phyloP scores from a whole-genome alignment of 2,797 vertebrate species.

The Enteromius trimaculatus region DNA sequence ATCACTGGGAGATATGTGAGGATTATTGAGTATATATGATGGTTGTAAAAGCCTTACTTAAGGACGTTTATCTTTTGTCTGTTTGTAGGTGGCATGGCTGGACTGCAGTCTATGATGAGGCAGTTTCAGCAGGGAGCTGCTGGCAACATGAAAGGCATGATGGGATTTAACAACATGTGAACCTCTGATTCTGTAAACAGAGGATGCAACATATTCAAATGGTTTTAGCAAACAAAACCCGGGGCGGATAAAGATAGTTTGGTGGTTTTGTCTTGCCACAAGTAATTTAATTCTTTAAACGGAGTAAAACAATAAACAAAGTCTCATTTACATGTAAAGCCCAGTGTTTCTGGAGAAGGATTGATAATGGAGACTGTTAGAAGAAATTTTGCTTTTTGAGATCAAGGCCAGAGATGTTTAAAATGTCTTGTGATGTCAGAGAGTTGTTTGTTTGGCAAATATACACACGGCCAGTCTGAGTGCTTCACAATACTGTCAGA shows the following conservation, averaged over 20 bases:
- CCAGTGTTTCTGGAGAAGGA: slow-evolving; percentile 37
- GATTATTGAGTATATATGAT: not conserved
- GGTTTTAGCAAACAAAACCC: slow-evolving; percentile 45
- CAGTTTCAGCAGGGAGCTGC: slow-evolving; percentile 98
- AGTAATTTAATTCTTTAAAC: slow-evolving; percentile 62
- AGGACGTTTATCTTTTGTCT: not conserved
- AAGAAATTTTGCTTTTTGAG: slow-evolving; percentile 31
- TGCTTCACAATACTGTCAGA: slow-evolving; percentile 30
- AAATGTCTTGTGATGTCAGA: slow-evolving; percentile 27
- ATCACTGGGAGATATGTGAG: not conserved
- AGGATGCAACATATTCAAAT: slow-evolving; percentile 40
- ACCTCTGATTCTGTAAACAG: slow-evolving; percentile 76
- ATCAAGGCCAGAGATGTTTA: slow-evolving; percentile 28
- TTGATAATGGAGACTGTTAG: slow-evolving; percentile 35
- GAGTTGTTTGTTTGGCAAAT: not conserved
- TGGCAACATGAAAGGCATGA: slow-evolving; percentile 99
- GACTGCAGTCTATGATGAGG: slow-evolving; percentile 99
- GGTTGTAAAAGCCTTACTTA: not conserved
- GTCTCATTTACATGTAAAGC: slow-evolving; percentile 57
- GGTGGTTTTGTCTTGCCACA: slow-evolving; percentile 52
- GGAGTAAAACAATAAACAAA: slow-evolving; percentile 61
- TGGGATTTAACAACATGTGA: slow-evolving; percentile 99
- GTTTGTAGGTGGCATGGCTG: slow-evolving; percentile 91
- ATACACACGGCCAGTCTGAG: slow-evolving; percentile 16
- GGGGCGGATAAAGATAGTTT: slow-evolving; percentile 43